Conservation (phyloP, 2,888 invertebrate species). For the Ennomos quercinarius region DNA sequence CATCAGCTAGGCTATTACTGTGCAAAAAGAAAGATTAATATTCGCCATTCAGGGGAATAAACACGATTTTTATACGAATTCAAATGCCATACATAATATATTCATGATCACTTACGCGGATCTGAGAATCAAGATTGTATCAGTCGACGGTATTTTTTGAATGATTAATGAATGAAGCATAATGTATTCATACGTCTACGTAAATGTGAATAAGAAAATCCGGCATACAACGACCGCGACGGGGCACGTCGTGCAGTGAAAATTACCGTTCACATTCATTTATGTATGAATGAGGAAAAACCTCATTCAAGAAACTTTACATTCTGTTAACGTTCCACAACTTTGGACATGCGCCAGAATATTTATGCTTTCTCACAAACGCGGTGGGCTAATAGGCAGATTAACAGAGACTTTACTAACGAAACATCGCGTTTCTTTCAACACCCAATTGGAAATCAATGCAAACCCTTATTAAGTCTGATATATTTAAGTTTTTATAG, state of each 20-base stretch:
- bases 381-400: slow-evolving; percentile 15
- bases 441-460: neutral
- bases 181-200: neutral
- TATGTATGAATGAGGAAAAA: slow-evolving; percentile 30
- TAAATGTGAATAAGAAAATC: slow-evolving; percentile 15
- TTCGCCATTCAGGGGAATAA: slow-evolving; percentile 39
- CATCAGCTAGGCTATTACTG: slow-evolving; percentile 60
- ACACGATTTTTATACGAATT: neutral
- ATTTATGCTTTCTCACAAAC: slow-evolving; percentile 18
- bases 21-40: slow-evolving; percentile 54
- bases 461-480: neutral
- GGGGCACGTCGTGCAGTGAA: slow-evolving; percentile 8
- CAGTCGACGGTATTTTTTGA: slow-evolving; percentile 3
- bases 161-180: slow-evolving; percentile 11
- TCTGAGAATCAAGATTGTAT: neutral
- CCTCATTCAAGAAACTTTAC: slow-evolving; percentile 30
- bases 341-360: slow-evolving; percentile 29
- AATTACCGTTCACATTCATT: slow-evolving; percentile 23
- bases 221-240: slow-evolving; percentile 9
- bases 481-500: neutral
- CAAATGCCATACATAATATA: slow-evolving; percentile 3
- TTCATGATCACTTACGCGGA: slow-evolving; percentile 3
- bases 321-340: slow-evolving; percentile 23
- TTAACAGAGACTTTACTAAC: slow-evolving; percentile 17
- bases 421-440: neutral